Evolutionary conservation across 2,113 vertebrate species (phyloP).

Genomic region (Anhinga rufa): DNA sequence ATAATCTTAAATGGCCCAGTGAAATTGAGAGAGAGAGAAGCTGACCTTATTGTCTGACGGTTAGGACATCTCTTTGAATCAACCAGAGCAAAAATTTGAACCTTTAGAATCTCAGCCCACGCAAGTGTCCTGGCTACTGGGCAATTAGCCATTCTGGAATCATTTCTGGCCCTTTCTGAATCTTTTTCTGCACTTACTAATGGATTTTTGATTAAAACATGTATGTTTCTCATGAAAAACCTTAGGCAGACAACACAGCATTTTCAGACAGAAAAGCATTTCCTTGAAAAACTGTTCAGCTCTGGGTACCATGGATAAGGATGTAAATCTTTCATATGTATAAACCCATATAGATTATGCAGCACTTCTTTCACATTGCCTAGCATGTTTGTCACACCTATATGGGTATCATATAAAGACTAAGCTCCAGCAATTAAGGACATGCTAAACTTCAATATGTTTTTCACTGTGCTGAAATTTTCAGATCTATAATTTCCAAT

Average conservation of each 20-base stretch:
- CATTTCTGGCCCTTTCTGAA: not conserved
- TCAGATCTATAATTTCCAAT: not conserved
- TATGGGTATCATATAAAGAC: not conserved
- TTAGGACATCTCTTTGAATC: not conserved
- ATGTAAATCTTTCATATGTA: not conserved
- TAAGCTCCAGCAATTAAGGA: not conserved
- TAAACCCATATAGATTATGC: not conserved
- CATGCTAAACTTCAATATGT: not conserved
- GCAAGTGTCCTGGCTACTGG: not conserved
- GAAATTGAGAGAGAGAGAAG: not conserved
- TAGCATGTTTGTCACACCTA: not conserved
- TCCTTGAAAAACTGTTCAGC: not conserved
- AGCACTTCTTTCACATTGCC: not conserved
- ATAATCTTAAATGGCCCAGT: not conserved
- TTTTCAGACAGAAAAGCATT: not conserved
- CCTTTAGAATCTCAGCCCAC: not conserved
- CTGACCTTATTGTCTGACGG: not conserved
- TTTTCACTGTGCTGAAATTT: not conserved
- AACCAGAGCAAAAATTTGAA: not conserved
- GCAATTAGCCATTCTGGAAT: not conserved
- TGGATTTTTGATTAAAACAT: not conserved
- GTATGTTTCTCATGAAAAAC: not conserved
- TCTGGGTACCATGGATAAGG: slow-evolving; percentile 33
- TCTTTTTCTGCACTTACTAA: not conserved
- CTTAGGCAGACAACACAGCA: not conserved